phyloP scores from a whole-genome alignment of 2,888 invertebrate genomes.

The Andrena hattorfiana region DNA sequence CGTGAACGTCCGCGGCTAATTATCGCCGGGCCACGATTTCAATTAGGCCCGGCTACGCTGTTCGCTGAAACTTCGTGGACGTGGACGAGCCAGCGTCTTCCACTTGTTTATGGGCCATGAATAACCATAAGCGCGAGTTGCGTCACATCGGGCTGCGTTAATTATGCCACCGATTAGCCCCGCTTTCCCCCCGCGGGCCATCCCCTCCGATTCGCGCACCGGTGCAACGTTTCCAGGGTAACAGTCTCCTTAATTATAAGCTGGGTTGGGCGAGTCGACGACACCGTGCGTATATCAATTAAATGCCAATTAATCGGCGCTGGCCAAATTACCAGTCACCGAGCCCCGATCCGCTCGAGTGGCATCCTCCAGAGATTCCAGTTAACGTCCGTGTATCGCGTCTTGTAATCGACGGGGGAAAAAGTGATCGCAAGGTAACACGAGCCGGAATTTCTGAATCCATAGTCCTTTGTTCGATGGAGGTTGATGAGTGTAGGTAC shows the following conservation, averaged over 20 bases:
- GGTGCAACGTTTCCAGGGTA: background rate
- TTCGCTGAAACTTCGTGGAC: background rate
- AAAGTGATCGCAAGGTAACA: background rate
- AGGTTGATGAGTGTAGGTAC: background rate
- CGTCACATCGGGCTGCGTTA: conserved; percentile 44
- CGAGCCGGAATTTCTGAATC: background rate
- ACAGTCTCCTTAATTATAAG: conserved; percentile 13
- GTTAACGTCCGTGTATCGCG: background rate
- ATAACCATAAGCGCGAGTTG: conserved; percentile 48
- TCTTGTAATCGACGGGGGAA: background rate
- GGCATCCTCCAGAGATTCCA: background rate
- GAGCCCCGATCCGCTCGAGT: background rate
- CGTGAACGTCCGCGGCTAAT: conserved; percentile 12
- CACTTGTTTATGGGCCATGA: conserved; percentile 46
- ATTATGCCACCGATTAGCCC: conserved; percentile 46
- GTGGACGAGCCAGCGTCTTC: conserved; percentile 8
- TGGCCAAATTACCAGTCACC: background rate
- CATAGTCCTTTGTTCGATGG: background rate
- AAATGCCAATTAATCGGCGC: conserved; percentile 11
- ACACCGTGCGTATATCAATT: conserved; percentile 14
- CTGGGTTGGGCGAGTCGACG: background rate
- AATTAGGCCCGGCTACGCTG: background rate
- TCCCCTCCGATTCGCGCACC: background rate
- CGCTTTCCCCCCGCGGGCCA: background rate
- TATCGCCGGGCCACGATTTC: conserved; percentile 2